These are phyloP conservation scores for Chelonus insularis DNA, from an alignment of 1,140 invertebrate genomes.

Conservation along the genomic window DNA sequence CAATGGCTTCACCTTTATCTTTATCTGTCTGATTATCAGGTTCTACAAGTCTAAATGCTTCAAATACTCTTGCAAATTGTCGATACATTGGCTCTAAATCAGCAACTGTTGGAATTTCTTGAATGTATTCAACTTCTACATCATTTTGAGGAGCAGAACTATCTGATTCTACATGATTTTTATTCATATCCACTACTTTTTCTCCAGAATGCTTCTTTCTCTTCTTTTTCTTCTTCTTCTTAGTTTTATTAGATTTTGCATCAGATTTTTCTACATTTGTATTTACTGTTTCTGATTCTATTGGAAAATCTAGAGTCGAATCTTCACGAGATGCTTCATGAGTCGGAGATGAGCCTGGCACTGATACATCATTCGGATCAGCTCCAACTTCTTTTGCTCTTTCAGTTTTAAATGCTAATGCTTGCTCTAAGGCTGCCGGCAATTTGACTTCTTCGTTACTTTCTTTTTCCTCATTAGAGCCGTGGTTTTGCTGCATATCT, in stretches of 20 bases:
- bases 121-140: conserved; percentile 68
- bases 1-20: conserved; percentile 50
- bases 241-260: conserved; percentile 58
- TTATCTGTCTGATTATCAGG: conserved; percentile 60
- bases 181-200: conserved; percentile 36
- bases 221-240: conserved; percentile 72
- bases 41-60: conserved; percentile 81
- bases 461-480: conserved; percentile 29
- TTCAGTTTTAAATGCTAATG: conserved; percentile 83
- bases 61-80: conserved; percentile 85
- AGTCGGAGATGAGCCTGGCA: conserved; percentile 44
- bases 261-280: conserved; percentile 39
- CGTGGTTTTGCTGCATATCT: conserved; percentile 35
- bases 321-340: conserved; percentile 18
- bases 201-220: conserved; percentile 54
- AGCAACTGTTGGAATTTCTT: conserved; percentile 77
- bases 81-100: conserved; percentile 84
- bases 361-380: conserved; percentile 55
- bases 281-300: conserved; percentile 15
- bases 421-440: conserved; percentile 87
- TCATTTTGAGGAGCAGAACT: conserved; percentile 43
- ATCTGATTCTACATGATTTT: conserved; percentile 42
- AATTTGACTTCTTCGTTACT: conserved; percentile 53
- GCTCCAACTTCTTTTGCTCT: conserved; percentile 77
- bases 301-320: too few species aligned